phyloP scores from a whole-genome alignment of 2,113 vertebrate species.

The Hydrolagus affinis region DNA sequence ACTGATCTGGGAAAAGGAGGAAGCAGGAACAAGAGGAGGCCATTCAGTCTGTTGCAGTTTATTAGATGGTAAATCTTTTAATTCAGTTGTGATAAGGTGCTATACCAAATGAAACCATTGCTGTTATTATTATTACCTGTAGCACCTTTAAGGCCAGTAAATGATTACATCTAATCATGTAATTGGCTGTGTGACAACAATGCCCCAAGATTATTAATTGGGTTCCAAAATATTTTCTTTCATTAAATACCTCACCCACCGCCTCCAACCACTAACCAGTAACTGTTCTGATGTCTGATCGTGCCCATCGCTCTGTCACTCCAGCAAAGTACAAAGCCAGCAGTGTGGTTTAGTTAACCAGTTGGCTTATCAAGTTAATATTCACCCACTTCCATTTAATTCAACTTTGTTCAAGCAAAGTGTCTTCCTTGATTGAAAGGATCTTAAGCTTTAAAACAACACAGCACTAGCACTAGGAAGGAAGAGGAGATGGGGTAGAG shows the following conservation, averaged over 20 bases:
- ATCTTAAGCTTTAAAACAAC: background rate
- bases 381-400: background rate
- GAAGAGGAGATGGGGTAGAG: background rate
- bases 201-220: background rate
- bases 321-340: background rate
- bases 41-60: too few species aligned
- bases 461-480: background rate
- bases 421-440: too few species aligned
- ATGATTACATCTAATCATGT: background rate
- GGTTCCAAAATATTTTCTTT: background rate
- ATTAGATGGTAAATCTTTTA: too few species aligned
- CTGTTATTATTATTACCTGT: background rate
- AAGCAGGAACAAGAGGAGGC: too few species aligned
- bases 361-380: background rate
- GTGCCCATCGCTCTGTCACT: background rate
- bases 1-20: too few species aligned
- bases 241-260: too few species aligned
- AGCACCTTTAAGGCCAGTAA: background rate
- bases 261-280: background rate
- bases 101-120: too few species aligned
- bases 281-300: background rate
- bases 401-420: too few species aligned
- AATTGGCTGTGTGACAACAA: background rate
- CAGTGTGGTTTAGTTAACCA: background rate
- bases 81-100: too few species aligned